A percentile compares a stretch with the other conserved stretches of the same genome.
Evolutionary conservation across 2,888 invertebrate genomes (phyloP).

Genomic region (Polia nebulosa): DNA sequence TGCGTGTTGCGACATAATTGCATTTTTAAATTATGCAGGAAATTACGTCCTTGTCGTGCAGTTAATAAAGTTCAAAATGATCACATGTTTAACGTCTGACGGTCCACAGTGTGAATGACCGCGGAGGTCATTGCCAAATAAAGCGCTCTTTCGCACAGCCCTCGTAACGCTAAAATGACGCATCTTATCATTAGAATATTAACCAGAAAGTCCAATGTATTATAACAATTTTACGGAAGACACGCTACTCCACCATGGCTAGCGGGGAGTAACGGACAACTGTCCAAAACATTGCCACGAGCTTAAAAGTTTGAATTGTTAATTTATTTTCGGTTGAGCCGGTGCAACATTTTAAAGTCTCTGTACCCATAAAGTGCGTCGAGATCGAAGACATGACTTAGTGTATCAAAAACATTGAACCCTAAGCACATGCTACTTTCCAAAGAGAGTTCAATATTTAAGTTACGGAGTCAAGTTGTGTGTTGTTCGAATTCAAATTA

Average conservation of each 20-base stretch:
- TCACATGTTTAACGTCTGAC: constrained; percentile 17
- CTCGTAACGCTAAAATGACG: constrained; percentile 83
- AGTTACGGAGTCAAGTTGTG: constrained; percentile 53
- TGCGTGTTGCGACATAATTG: constrained; percentile 57
- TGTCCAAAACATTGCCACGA: constrained; percentile 25
- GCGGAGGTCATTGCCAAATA: constrained; percentile 89
- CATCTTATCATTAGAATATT: constrained; percentile 67
- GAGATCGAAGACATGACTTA: constrained; percentile 84
- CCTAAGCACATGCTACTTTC: constrained; percentile 77
- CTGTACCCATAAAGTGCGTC: constrained; percentile 80
- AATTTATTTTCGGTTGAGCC: constrained; percentile 37
- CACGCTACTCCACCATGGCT: constrained; percentile 59
- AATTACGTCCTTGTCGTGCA: constrained; percentile 47
- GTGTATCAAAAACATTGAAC: constrained; percentile 85
- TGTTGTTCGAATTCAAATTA: constrained; percentile 34
- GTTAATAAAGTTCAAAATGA: constrained; percentile 66
- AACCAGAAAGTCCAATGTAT: constrained; percentile 52
- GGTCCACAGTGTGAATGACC: constrained; percentile 80
- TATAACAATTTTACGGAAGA: constrained; percentile 65
- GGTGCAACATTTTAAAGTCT: constrained; percentile 82
- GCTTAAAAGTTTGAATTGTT: constrained; percentile 16
- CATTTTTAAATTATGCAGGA: constrained; percentile 28
- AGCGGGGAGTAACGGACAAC: constrained; percentile 60
- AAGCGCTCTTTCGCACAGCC: constrained; percentile 80
- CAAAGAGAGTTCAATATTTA: constrained; percentile 62